These are phyloP conservation scores for Ennomos fuscantarius DNA, from an alignment of 2,888 invertebrate genomes.

Conservation along the genomic window DNA sequence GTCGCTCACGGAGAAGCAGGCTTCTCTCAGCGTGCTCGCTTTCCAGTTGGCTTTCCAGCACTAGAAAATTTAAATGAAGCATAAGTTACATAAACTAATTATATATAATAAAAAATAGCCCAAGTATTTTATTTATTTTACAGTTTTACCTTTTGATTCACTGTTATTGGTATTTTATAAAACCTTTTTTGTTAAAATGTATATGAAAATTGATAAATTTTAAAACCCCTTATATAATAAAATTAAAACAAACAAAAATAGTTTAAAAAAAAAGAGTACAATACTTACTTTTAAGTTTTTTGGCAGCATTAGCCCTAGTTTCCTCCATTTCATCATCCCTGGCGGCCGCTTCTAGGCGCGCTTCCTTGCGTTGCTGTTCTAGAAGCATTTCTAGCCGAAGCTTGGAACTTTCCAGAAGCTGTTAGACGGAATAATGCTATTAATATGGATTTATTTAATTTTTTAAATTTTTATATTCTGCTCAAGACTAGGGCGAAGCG, in stretches of 20 bases:
- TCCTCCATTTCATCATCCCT: constrained; percentile 98
- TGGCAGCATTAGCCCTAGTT: constrained; percentile 94
- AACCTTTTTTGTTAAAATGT: no score
- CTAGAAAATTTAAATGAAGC: constrained; percentile 60
- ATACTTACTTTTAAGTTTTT: constrained; percentile 92
- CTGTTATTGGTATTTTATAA: no score
- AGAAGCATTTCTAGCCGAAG: constrained; percentile 96
- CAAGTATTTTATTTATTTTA: no score
- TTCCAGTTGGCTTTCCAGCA: constrained; percentile 95
- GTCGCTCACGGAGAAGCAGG: constrained; percentile 93
- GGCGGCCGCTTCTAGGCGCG: constrained; percentile 94
- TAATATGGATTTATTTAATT: no score
- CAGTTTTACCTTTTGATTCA: no score
- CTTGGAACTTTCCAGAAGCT: constrained; percentile 96
- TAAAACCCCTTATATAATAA: no score
- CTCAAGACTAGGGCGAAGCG: no score
- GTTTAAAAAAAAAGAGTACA: no score
- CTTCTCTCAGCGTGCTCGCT: constrained; percentile 97
- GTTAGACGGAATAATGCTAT: no score
- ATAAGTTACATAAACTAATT: neutral
- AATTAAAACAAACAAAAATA: no score
- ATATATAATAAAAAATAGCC: no score
- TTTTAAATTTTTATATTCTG: neutral
- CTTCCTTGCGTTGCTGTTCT: constrained; percentile 96
- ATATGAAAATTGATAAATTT: no score